A percentile compares a stretch with the other conserved stretches of the same genome.
Evolutionary conservation across 2,797 vertebrate genomes (phyloP).

Genomic region (Malurus splendens): DNA sequence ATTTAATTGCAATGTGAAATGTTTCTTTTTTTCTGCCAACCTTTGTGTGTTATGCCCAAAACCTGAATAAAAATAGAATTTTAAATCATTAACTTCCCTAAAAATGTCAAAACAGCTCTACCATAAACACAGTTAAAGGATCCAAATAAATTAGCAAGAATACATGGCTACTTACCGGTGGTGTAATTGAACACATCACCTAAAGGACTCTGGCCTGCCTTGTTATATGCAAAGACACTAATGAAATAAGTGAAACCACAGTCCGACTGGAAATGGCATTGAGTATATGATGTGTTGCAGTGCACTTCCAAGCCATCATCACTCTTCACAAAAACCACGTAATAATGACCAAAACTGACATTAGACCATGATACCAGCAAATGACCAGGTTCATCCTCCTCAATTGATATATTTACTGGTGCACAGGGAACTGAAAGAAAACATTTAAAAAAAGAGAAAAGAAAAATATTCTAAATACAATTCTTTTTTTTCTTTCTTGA

Average conservation of each 20-base stretch:
- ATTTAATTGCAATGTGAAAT: not conserved
- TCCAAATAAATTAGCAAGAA: not conserved
- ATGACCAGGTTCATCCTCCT: slow-evolving; percentile 69
- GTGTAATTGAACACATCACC: slow-evolving; percentile 82
- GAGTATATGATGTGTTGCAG: slow-evolving; percentile 81
- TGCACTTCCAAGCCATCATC: slow-evolving; percentile 76
- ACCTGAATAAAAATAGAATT: not conserved
- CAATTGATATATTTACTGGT: slow-evolving; percentile 72
- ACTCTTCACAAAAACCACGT: slow-evolving; percentile 81
- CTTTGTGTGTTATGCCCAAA: not conserved
- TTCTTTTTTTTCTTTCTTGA: not conserved
- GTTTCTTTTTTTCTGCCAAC: not conserved
- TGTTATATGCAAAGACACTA: slow-evolving; percentile 83
- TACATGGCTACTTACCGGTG: slow-evolving; percentile 72
- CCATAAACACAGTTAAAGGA: not conserved
- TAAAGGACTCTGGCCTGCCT: slow-evolving; percentile 80
- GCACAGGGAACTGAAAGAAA: slow-evolving; percentile 83
- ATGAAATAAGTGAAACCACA: slow-evolving; percentile 90
- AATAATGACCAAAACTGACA: slow-evolving; percentile 73
- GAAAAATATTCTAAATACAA: not conserved
- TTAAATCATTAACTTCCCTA: not conserved
- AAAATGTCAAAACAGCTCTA: not conserved
- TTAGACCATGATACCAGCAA: slow-evolving; percentile 81
- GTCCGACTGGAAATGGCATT: slow-evolving; percentile 77
- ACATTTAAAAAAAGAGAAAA: not conserved